Conservation (phyloP, 2,113 vertebrate genomes). For the Lophochroa leadbeateri region DNA sequence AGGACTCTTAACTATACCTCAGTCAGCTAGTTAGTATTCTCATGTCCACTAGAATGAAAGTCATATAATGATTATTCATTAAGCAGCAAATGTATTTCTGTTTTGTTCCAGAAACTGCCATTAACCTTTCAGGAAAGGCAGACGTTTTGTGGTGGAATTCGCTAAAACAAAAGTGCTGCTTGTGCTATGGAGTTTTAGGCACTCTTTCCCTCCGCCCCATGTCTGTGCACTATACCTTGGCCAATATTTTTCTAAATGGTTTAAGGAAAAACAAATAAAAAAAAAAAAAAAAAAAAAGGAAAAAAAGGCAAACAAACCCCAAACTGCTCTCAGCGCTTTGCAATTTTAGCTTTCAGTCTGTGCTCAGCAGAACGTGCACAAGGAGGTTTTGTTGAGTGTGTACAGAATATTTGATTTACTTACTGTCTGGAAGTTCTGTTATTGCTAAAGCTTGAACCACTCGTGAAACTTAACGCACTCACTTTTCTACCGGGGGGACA, state of each 20-base stretch:
- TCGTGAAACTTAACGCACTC: not conserved
- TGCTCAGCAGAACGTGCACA: conserved; percentile 45
- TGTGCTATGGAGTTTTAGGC: conserved; percentile 9
- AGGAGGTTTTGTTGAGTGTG: conserved; percentile 38
- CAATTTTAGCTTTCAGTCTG: conserved; percentile 29
- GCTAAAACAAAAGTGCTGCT: conserved; percentile 30
- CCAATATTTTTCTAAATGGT: conserved; percentile 23
- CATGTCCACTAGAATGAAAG: conserved; percentile 44
- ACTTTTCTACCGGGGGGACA: not conserved
- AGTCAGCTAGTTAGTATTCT: conserved; percentile 65
- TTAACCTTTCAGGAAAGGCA: conserved; percentile 52
- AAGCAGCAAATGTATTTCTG: conserved; percentile 53
- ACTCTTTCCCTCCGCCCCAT: not conserved
- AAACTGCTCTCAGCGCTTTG: conserved; percentile 32
- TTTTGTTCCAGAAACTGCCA: conserved; percentile 59
- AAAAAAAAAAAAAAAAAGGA: not conserved
- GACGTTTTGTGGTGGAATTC: conserved; percentile 15
- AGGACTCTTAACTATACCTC: conserved; percentile 76
- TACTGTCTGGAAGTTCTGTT: conserved; percentile 39
- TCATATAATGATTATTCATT: conserved; percentile 23
- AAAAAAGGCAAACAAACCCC: not conserved
- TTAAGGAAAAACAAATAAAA: not conserved
- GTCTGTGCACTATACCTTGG: conserved; percentile 47
- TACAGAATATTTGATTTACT: conserved; percentile 34
- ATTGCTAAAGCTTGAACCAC: conserved; percentile 55